Conservation (phyloP, 2,888 invertebrate genomes). For the Omphaloscelis lunosa region DNA sequence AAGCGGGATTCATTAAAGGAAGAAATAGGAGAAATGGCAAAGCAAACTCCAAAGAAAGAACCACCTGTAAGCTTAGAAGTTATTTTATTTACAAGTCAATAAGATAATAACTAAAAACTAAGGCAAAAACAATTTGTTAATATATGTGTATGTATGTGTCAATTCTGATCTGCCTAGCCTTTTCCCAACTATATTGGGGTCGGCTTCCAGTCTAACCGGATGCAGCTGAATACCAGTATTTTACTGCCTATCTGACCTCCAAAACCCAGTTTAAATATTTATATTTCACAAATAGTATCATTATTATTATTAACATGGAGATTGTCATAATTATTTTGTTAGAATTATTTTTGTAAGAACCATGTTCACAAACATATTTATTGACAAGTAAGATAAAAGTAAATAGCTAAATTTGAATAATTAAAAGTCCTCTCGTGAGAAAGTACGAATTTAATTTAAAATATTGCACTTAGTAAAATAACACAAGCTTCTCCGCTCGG, state of each 20-base stretch:
- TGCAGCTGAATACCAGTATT: too few species aligned
- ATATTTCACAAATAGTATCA: too few species aligned
- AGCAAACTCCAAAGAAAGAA: constrained; percentile 21
- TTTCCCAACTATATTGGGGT: too few species aligned
- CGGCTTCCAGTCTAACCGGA: too few species aligned
- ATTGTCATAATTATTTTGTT: too few species aligned
- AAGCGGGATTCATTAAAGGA: constrained; percentile 6
- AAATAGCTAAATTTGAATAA: not conserved
- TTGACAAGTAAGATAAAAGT: not conserved
- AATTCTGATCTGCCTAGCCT: too few species aligned
- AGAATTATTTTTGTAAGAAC: too few species aligned
- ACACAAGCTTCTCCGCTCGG: constrained; percentile 60
- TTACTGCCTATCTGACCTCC: too few species aligned
- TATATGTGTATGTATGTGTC: too few species aligned
- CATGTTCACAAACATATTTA: not conserved
- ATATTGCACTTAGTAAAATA: constrained; percentile 50
- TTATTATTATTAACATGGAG: too few species aligned
- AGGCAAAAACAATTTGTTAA: not conserved
- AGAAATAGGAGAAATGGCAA: not conserved
- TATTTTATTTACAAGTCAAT: not conserved
- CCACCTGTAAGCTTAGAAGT: constrained; percentile 18
- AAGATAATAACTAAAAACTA: not conserved
- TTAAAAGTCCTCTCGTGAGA: not conserved
- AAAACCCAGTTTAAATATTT: too few species aligned
- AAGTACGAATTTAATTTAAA: constrained; percentile 34